Conservation (phyloP, 2,888 invertebrate species). For the Xylocampa areola region DNA sequence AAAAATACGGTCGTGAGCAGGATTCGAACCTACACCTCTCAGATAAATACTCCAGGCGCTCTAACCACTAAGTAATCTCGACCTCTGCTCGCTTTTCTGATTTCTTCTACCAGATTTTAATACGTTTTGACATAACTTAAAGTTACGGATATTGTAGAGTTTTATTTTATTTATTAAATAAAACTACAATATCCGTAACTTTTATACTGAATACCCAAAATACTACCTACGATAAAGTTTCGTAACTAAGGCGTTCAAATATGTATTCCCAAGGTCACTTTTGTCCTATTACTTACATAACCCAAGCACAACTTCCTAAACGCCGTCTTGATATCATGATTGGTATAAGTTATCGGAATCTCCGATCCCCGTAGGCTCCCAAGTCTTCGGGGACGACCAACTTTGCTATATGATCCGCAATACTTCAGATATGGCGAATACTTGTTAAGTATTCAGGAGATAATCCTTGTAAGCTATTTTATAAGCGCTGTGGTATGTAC, state of each 20-base stretch:
- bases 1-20: no score
- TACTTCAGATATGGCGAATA: slow-evolving; percentile 55
- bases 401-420: slow-evolving; percentile 53
- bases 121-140: no score
- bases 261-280: slow-evolving; percentile 50
- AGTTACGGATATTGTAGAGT: no score
- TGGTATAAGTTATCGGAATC: slow-evolving; percentile 58
- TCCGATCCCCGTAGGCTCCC: slow-evolving; percentile 53
- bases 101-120: no score
- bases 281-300: slow-evolving; percentile 43
- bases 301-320: slow-evolving; percentile 45
- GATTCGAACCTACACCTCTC: no score
- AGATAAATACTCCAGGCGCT: no score
- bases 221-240: slow-evolving; percentile 15
- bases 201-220: slow-evolving; percentile 3
- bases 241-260: slow-evolving; percentile 31
- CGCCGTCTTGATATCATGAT: slow-evolving; percentile 53
- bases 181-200: slow-evolving; percentile 2
- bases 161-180: no score
- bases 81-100: no score
- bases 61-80: no score
- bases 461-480: slow-evolving; percentile 58
- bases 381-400: slow-evolving; percentile 51
- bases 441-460: slow-evolving; percentile 59
- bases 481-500: slow-evolving; percentile 45